A percentile compares a stretch with the other conserved stretches of the same genome.
Conservation (phyloP, 2,797 vertebrate species). For the Delichon dasypus region DNA sequence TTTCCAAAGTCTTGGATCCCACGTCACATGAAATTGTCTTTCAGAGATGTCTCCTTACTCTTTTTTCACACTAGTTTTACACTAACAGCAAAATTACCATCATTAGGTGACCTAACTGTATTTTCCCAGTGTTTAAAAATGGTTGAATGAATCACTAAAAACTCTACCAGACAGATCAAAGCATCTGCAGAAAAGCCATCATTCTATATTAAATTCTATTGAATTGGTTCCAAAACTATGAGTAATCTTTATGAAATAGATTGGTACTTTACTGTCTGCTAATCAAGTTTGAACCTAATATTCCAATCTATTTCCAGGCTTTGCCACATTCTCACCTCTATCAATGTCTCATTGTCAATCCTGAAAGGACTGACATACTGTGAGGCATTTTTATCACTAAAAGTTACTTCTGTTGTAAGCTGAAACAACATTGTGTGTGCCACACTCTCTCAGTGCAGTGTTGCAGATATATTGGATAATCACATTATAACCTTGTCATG, state of each 20-base stretch:
- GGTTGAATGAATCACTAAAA: not conserved
- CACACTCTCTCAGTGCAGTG: not conserved
- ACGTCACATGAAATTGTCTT: not conserved
- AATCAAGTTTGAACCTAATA: not conserved
- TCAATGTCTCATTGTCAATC: not conserved
- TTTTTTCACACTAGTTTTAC: not conserved
- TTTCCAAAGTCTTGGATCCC: not conserved
- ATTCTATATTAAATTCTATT: not conserved
- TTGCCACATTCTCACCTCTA: not conserved
- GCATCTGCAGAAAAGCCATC: not conserved
- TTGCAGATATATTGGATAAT: not conserved
- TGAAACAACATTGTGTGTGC: not conserved
- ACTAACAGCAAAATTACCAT: not conserved
- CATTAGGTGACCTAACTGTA: conserved; percentile 22
- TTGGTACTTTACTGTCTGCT: not conserved
- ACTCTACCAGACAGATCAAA: conserved; percentile 4
- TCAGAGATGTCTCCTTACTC: not conserved
- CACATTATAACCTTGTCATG: not conserved
- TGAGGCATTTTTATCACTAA: not conserved
- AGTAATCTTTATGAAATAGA: conserved; percentile 12
- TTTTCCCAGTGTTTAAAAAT: conserved; percentile 30
- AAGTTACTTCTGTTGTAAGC: not conserved
- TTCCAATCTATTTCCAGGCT: not conserved
- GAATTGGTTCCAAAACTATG: not conserved
- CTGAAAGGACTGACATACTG: not conserved